These are phyloP conservation scores for Julus scanicus DNA, from an alignment of 2,888 invertebrate species.

Conservation along the genomic window DNA sequence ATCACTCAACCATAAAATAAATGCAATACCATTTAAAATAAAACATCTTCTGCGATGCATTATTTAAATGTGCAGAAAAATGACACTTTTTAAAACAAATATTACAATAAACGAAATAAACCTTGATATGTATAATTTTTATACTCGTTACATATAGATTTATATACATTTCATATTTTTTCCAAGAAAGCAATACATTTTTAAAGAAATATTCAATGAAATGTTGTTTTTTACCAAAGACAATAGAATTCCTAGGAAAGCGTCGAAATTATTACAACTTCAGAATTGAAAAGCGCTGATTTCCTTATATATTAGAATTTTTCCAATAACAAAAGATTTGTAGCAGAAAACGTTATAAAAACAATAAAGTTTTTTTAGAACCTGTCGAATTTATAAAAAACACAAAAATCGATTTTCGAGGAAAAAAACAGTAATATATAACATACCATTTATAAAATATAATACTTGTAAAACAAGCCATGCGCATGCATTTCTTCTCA, in stretches of 20 bases:
- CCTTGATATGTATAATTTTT: too few relatives aligned
- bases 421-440: background rate
- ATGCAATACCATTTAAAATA: background rate
- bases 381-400: background rate
- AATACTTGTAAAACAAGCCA: background rate
- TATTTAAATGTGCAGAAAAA: background rate
- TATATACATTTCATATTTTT: too few relatives aligned
- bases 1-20: background rate
- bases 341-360: background rate
- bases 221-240: too few relatives aligned
- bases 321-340: background rate
- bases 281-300: background rate
- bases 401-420: slow-evolving; percentile 3
- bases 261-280: background rate
- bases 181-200: too few relatives aligned
- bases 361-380: background rate
- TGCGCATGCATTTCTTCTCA: background rate
- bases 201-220: too few relatives aligned
- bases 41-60: background rate
- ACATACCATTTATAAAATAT: background rate
- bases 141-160: too few relatives aligned
- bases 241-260: background rate
- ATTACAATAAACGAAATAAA: too few relatives aligned
- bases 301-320: background rate
- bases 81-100: background rate